These are phyloP conservation scores for Ectemnius lituratus DNA, from an alignment of 2,888 invertebrate genomes.

Conservation along the genomic window DNA sequence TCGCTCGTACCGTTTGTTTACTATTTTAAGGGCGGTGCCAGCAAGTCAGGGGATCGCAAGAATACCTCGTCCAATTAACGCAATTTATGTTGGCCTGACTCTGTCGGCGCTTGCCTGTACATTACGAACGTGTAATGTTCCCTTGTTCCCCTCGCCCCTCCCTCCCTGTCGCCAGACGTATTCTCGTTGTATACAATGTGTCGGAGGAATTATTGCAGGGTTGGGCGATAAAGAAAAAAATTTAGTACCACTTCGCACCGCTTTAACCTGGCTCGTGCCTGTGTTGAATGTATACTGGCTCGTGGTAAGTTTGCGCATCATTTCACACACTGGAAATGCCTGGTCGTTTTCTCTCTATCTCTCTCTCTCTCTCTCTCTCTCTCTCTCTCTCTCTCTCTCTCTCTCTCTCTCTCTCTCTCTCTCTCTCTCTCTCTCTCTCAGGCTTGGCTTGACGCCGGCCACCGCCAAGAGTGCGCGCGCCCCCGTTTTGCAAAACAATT, in stretches of 20 bases:
- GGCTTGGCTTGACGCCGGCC: not conserved
- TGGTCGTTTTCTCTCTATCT: no score
- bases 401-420: no score
- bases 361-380: no score
- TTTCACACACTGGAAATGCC: no score
- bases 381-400: no score
- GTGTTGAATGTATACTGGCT: not conserved
- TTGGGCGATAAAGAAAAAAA: conserved; percentile 18
- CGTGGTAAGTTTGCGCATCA: conserved; percentile 10
- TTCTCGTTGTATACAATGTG: not conserved
- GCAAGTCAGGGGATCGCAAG: not conserved
- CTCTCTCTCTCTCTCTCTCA: no score
- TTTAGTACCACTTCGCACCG: conserved; percentile 22
- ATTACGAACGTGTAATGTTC: no score
- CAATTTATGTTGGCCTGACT: not conserved
- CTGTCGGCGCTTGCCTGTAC: no score
- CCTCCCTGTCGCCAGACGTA: not conserved
- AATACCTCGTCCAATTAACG: not conserved
- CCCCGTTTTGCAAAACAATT: conserved; percentile 28
- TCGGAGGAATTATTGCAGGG: not conserved
- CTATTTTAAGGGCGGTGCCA: no score
- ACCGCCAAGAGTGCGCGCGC: not conserved
- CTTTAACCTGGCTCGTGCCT: not conserved
- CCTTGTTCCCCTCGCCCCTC: not conserved
- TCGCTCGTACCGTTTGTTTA: no score